Percentiles rank a stretch among this genome's conserved stretches.
Conservation (phyloP, 2,113 vertebrate species). For the Pluvialis apricaria region DNA sequence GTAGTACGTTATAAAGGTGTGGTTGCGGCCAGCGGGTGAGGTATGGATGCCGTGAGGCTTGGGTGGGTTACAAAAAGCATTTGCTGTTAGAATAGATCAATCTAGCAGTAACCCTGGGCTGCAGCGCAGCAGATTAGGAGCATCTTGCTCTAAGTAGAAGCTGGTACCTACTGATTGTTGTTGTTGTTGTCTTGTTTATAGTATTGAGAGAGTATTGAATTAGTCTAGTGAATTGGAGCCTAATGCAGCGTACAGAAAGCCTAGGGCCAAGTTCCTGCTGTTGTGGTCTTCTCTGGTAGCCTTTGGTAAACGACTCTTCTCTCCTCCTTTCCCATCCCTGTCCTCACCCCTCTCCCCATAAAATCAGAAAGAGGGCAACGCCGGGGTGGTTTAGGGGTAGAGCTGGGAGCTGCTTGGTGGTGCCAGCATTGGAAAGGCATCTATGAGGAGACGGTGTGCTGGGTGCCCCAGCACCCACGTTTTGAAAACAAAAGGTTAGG, state of each 20-base stretch:
- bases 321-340: neutral
- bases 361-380: rapidly evolving
- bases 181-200: neutral
- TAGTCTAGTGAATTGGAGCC: neutral
- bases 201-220: neutral
- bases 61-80: neutral
- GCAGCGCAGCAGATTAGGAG: neutral
- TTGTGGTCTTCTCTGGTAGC: neutral
- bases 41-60: neutral
- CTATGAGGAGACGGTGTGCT: rapidly evolving
- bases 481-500: neutral
- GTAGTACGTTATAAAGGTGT: too few relatives aligned
- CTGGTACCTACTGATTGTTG: neutral
- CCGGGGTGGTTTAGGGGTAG: neutral
- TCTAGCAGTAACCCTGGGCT: neutral
- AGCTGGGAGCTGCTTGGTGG: neutral
- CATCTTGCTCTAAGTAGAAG: neutral
- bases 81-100: neutral
- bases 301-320: neutral
- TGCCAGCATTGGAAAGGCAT: rapidly evolving
- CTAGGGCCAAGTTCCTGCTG: neutral
- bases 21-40: neutral
- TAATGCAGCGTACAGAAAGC: neutral
- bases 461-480: neutral
- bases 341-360: neutral